A percentile compares a stretch with the other conserved stretches of the same genome.
Conservation (phyloP, 1,140 invertebrate genomes). For the Bombyx mandarina region DNA sequence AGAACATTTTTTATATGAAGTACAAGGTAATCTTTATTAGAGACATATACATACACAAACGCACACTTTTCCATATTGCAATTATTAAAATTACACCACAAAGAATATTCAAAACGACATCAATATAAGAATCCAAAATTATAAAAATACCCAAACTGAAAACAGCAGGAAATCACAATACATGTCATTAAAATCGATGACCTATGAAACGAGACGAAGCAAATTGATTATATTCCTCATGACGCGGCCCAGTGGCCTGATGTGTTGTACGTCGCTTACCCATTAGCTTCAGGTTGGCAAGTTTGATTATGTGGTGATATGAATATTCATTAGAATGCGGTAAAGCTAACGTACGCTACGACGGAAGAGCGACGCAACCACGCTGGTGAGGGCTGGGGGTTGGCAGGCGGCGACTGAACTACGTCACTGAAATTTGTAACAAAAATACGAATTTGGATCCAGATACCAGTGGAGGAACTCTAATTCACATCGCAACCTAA, state of each 20-base stretch:
- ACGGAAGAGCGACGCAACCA: constrained; percentile 33
- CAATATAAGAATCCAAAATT: too few species aligned
- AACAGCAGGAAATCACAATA: not conserved
- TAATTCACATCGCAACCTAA: constrained; percentile 9
- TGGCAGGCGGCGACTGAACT: constrained; percentile 32
- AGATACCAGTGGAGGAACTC: constrained; percentile 10
- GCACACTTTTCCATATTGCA: too few species aligned
- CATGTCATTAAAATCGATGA: too few species aligned
- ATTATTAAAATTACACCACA: too few species aligned
- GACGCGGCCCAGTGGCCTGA: too few species aligned
- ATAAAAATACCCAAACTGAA: too few species aligned
- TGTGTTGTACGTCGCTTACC: constrained; percentile 14
- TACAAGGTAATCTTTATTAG: too few species aligned
- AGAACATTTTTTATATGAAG: too few species aligned
- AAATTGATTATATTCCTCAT: too few species aligned
- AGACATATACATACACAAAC: too few species aligned
- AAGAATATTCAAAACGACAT: too few species aligned
- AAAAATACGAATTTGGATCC: constrained; percentile 17
- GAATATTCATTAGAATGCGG: constrained; percentile 24
- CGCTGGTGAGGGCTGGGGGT: constrained; percentile 28
- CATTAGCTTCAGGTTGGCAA: constrained; percentile 11
- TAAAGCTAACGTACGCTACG: constrained; percentile 29
- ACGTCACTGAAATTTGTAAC: constrained; percentile 38
- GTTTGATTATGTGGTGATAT: constrained; percentile 16
- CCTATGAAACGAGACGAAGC: too few species aligned